Conservation (phyloP, 2,888 invertebrate species). For the Athrips mouffetella region DNA sequence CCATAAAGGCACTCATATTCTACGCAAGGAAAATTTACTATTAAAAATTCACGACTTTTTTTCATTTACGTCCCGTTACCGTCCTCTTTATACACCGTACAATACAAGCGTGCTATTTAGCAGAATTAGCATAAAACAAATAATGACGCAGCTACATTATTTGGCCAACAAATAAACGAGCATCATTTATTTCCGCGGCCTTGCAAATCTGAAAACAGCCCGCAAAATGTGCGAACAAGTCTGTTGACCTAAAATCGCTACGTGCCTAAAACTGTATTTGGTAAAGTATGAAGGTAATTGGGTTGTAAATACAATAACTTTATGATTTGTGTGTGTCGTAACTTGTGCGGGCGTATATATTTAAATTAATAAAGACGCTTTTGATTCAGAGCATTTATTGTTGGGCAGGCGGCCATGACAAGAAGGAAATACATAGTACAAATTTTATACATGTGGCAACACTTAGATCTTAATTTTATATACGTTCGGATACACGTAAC, state of each 20-base stretch:
- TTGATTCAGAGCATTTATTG: no score
- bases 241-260: not conserved
- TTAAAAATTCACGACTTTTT: not conserved
- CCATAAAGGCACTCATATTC: no score
- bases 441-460: no score
- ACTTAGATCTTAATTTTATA: no score
- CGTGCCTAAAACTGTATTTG: not conserved
- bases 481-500: no score
- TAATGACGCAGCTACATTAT: slow-evolving; percentile 18
- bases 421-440: no score
- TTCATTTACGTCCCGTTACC: not conserved
- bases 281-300: slow-evolving; percentile 1
- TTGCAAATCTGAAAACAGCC: slow-evolving; percentile 8
- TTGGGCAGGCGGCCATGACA: no score
- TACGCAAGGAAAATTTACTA: not conserved
- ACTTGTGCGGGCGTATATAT: no score
- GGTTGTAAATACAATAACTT: slow-evolving; percentile 3
- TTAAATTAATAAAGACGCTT: no score
- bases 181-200: slow-evolving; percentile 8
- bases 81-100: not conserved
- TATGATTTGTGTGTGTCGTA: no score
- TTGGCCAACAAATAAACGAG: slow-evolving; percentile 17
- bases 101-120: slow-evolving; percentile 2
- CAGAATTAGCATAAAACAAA: slow-evolving; percentile 20
- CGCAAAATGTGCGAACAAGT: slow-evolving; percentile 4